Evolutionary conservation across 2,113 vertebrate species (phyloP), one percentile per base, ranked within the genome.

Genomic region (Gracilinanus agilis): DNA sequence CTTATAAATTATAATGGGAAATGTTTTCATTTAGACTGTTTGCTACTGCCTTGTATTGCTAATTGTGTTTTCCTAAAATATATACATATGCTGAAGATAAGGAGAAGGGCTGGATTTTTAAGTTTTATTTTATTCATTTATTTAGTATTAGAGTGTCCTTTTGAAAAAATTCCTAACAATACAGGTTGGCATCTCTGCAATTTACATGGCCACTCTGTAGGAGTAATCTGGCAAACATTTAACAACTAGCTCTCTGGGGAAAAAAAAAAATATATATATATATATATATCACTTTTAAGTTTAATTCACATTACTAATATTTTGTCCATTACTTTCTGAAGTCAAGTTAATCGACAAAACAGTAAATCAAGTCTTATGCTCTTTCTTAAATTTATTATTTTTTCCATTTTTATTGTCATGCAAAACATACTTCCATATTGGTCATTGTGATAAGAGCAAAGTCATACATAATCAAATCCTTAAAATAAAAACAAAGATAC

Each of bases 1-100:
- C 5, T n/a, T 75, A 5, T 75, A n/a, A 75, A n/a, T 5, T 19
- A 75, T n/a, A 75, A 75, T 75, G 67, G 67, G 67, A 75, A 19
- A n/a, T 13, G 19, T 95, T 27, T 95, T 91, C n/a, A 92, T 96
- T 92, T 90, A 75, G 53, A 93, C 8, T 54, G 49, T 90, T 94
- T 93, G 29, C 25, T 95, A 90, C 19, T 90, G 49, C 44, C 24
- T 40, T 96, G 5, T 90, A 92, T 23, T 88, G 94, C 93, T 0
- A 7, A 96, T 44, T 94, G n/a, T 90, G 19, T 92, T 90, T 91
- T 5, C 92, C 21, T 96, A 44, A 67, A 67, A 75, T 21, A 75
- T 6, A 6, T n/a, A 75, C 16, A 21, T n/a, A 75, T n/a, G 34
- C 67, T 75, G n/a, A 75, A 75, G 13, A 75, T 1, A 75, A 34